Base-by-base conservation (phyloP, 2,888 invertebrate genomes). In the Dicycla oo region DNA sequence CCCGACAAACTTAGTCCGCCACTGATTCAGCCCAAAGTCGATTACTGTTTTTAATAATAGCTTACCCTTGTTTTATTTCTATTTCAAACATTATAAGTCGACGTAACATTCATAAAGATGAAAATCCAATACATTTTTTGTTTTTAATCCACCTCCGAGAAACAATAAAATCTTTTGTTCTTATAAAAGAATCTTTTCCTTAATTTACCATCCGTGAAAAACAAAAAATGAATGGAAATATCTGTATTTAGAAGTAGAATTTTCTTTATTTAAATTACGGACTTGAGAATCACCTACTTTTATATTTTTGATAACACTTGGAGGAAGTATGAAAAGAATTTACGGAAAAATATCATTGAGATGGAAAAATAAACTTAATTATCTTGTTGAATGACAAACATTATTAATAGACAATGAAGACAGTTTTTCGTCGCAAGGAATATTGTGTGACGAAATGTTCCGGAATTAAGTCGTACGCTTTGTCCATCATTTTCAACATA, bases 281-380 rank as follows among this genome's bases (percentile, higher is more conserved):
- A 65, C 63, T 60, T 51, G 49, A 40, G 11, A 60, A 45, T 74
- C 51, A 23, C 49, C 53, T 23, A 26, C 49, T 51, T 80, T 49
- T 38, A 45, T 75, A 49, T 58, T 65, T 40, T 57, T 47, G n/a
- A 61, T 18, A 56, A 53, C 40, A 71, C 26, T 71, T 63, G 18
- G 18, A 13, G 58, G 30, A 34, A 40, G 56, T 62, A 38, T 62
- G 26, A 75, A 71, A 58, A 51, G 45, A 78, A 71, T 71, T 78
- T 63, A 49, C 13, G 26, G 13, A 23, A 58, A 71, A 78, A 72
- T 58, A 43, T 53, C n/a, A 63, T 47, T 71, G 57, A 47, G 34
- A 63, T 72, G 47, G 57, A 71, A 78, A 78, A 69, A 71, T n/a
- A 62, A 71, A 78, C 78, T 62, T 57, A 54, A 58, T 78, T 75